A percentile compares a stretch with the other conserved stretches of the same genome.
Evolutionary conservation across 1,140 invertebrate species (phyloP).

Genomic region (Bombyx mandarina): DNA sequence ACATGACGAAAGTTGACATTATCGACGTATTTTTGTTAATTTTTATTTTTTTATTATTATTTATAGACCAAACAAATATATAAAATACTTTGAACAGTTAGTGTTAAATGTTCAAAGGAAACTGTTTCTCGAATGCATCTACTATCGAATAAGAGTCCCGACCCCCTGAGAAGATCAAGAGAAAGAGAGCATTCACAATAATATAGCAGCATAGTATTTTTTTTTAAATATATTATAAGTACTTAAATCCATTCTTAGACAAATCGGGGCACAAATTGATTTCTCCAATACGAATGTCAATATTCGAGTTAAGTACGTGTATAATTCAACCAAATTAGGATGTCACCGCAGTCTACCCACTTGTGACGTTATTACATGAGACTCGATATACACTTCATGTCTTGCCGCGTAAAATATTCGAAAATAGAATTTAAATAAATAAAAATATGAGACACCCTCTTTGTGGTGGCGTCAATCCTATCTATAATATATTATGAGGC

Average conservation of each 20-base stretch:
- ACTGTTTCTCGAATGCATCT: not conserved
- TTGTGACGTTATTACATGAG: conserved; percentile 31
- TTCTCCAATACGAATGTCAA: not conserved
- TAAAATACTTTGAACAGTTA: not conserved
- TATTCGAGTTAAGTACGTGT: conserved; percentile 7
- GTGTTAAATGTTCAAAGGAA: not conserved
- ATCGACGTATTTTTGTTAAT: no score
- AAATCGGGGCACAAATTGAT: not conserved
- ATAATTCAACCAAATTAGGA: conserved; percentile 28
- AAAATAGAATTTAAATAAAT: conserved; percentile 50
- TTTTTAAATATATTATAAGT: not conserved
- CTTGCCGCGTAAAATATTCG: conserved; percentile 38
- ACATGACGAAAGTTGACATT: no score
- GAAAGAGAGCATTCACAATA: no score
- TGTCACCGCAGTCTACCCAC: conserved; percentile 22
- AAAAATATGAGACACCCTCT: conserved; percentile 52
- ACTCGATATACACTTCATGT: conserved; percentile 48
- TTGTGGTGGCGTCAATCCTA: conserved; percentile 56
- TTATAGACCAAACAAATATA: no score
- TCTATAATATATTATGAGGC: conserved; percentile 54
- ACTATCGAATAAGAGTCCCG: no score
- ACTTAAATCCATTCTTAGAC: not conserved
- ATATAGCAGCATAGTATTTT: not conserved
- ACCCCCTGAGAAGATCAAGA: no score
- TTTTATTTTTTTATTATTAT: no score